These are phyloP conservation scores for Ciconia nigra DNA, from an alignment of 2,797 vertebrate species.

Conservation along the genomic window DNA sequence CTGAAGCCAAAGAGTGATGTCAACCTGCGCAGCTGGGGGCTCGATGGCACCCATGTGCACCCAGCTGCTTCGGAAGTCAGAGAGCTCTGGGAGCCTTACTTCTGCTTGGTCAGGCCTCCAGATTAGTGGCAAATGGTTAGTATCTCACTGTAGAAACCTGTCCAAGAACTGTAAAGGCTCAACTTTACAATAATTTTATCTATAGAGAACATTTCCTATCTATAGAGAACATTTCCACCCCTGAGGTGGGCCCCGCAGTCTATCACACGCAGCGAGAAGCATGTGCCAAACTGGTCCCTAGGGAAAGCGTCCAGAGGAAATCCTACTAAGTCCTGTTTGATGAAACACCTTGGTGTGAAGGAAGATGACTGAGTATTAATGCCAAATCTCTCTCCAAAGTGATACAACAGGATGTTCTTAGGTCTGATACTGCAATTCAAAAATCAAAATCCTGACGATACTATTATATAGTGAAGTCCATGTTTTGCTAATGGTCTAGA, in stretches of 20 bases:
- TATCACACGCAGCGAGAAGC: neutral
- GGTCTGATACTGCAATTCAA: neutral
- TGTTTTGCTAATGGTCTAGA: neutral
- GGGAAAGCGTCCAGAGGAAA: neutral
- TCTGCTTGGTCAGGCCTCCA: neutral
- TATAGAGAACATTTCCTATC: neutral
- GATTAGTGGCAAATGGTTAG: neutral
- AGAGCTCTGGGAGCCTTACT: neutral
- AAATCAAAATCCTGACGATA: neutral
- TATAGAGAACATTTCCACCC: neutral
- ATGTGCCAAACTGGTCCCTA: neutral
- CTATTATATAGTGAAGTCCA: neutral
- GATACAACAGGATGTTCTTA: neutral
- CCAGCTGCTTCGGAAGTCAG: neutral
- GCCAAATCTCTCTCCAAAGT: neutral
- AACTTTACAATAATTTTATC: neutral
- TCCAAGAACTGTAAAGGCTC: neutral
- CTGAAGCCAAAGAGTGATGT: neutral
- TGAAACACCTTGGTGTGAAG: neutral
- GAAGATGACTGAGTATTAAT: neutral
- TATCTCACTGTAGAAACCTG: neutral
- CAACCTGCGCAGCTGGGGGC: rapidly evolving
- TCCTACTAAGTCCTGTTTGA: neutral
- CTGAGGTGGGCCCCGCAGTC: neutral
- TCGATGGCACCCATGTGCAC: rapidly evolving